phyloP scores from a whole-genome alignment of 2,888 invertebrate genomes.

The Nasonovia ribisnigri region DNA sequence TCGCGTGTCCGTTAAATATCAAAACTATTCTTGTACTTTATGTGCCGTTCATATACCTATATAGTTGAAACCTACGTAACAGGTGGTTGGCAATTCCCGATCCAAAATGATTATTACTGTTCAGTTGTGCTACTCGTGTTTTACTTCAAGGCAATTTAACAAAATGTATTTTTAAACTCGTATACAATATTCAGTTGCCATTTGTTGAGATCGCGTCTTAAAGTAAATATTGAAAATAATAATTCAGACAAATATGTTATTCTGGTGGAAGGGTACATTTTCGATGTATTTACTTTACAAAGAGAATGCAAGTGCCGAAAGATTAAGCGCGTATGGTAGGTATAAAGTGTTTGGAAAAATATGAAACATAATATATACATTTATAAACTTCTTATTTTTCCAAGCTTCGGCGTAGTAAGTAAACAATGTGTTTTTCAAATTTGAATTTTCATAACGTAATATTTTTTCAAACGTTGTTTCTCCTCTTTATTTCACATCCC shows the following conservation, averaged over 20 bases:
- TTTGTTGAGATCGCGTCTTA: constrained; percentile 48
- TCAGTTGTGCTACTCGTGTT: background rate
- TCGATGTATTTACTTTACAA: constrained; percentile 52
- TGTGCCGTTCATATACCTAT: background rate
- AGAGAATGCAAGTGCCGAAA: constrained; percentile 47
- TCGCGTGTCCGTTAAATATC: background rate
- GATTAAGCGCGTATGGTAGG: constrained; percentile 40
- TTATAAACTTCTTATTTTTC: constrained; percentile 39
- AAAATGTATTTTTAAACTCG: background rate
- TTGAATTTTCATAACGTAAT: constrained; percentile 58
- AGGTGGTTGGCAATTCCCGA: background rate
- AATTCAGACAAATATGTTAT: constrained; percentile 16
- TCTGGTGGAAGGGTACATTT: background rate
- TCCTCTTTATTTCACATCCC: background rate
- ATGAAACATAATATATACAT: constrained; percentile 31
- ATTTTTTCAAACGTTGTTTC: constrained; percentile 57
- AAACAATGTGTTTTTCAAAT: constrained; percentile 57
- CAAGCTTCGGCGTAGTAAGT: constrained; percentile 12
- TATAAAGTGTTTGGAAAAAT: constrained; percentile 48
- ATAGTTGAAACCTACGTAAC: background rate
- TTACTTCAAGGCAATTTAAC: background rate
- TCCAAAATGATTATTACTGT: constrained; percentile 1
- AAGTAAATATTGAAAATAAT: constrained; percentile 53
- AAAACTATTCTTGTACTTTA: background rate
- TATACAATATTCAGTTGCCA: constrained; percentile 54